Evolutionary conservation across 2,113 vertebrate genomes (phyloP).

Genomic region (Coturnix japonica): DNA sequence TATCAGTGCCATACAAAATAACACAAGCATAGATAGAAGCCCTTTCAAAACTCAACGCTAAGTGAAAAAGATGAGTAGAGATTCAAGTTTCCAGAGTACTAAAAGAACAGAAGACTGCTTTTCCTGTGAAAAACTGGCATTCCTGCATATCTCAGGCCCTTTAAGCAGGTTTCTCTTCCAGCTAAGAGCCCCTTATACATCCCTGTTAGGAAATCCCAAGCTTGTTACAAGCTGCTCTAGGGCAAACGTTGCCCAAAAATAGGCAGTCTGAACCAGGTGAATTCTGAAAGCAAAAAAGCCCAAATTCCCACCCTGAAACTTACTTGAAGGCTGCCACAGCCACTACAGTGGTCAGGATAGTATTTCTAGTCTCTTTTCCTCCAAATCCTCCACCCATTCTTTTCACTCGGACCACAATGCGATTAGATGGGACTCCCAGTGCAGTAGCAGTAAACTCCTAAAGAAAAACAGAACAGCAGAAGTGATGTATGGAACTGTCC

Average conservation of each 20-base stretch:
- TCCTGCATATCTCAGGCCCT: rapidly evolving
- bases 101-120: neutral
- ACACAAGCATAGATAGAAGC: neutral
- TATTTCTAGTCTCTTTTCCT: constrained; percentile 91
- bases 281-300: neutral
- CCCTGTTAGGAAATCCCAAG: neutral
- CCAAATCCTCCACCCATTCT: constrained; percentile 97
- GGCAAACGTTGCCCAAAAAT: neutral
- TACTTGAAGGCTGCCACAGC: constrained; percentile 93
- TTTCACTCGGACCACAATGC: constrained; percentile 90
- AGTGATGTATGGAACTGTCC: neutral
- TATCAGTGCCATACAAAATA: neutral
- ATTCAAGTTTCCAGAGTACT: neutral
- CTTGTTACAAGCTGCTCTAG: neutral
- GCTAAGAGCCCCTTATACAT: neutral
- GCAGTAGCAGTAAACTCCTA: constrained; percentile 82
- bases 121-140: neutral
- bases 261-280: neutral
- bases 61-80: neutral
- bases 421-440: constrained; percentile 87
- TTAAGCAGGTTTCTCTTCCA: neutral
- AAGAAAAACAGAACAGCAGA: neutral
- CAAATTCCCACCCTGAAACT: constrained; percentile 6
- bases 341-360: constrained; percentile 83
- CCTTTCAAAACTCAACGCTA: no score